Evolutionary conservation across 1,140 invertebrate species (phyloP).

Genomic region (Musca vetustissima): DNA sequence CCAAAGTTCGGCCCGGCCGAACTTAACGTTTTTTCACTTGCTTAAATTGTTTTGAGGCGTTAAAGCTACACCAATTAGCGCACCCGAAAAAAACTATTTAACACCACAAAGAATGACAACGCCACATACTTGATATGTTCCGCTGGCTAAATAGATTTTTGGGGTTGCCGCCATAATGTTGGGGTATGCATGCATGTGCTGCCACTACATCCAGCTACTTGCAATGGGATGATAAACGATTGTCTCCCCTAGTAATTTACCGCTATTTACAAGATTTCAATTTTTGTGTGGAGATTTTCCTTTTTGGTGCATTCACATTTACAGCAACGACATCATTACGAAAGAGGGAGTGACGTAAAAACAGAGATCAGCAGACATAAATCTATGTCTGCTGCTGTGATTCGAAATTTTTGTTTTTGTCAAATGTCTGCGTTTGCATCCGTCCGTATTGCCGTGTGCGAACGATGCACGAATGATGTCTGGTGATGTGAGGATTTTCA

Average conservation of each 20-base stretch:
- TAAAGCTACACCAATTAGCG: slow-evolving; percentile 21
- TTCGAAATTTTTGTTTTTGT: slow-evolving; percentile 2
- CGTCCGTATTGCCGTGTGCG: not conserved
- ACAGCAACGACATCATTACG: slow-evolving; percentile 19
- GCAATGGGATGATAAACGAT: slow-evolving; percentile 8
- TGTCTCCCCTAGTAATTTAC: slow-evolving; percentile 32
- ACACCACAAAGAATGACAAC: slow-evolving; percentile 26
- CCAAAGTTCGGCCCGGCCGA: too few species aligned
- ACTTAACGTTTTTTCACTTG: too few species aligned
- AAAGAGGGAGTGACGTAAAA: not conserved
- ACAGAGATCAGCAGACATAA: slow-evolving; percentile 46
- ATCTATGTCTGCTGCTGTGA: slow-evolving; percentile 47
- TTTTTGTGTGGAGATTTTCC: slow-evolving; percentile 18
- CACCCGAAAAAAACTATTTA: slow-evolving; percentile 38
- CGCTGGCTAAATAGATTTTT: not conserved
- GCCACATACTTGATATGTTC: slow-evolving; percentile 2
- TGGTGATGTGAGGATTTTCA: not conserved
- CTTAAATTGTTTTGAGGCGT: not conserved
- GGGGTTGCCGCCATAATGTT: too few species aligned
- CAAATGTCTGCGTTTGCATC: slow-evolving; percentile 16
- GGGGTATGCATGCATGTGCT: not conserved
- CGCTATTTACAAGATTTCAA: slow-evolving; percentile 31
- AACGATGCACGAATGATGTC: not conserved
- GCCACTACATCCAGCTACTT: not conserved
- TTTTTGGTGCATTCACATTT: too few species aligned